Conservation (phyloP, 2,113 vertebrate species). For the Pedetes capensis region DNA sequence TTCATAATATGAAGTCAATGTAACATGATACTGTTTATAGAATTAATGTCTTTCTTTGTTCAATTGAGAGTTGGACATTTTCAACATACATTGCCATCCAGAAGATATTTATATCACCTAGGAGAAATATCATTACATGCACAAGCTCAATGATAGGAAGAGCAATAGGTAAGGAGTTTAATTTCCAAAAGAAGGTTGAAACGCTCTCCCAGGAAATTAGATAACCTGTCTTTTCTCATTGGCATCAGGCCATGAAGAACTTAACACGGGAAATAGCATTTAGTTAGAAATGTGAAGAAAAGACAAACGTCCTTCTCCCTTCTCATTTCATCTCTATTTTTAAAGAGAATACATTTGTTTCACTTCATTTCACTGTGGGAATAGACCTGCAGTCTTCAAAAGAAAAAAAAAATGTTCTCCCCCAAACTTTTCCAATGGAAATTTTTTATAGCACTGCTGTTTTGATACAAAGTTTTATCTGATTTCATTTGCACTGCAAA, state of each 20-base stretch:
- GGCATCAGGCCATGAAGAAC: background rate
- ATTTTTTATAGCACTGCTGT: background rate
- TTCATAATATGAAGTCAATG: background rate
- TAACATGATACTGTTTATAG: conserved; percentile 6
- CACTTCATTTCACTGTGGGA: conserved; percentile 6
- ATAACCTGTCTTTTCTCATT: background rate
- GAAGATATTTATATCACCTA: background rate
- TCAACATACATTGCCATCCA: background rate
- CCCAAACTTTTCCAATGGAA: background rate
- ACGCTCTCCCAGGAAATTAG: background rate
- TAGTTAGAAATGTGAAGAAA: conserved; percentile 6
- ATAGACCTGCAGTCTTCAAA: background rate
- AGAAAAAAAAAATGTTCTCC: background rate
- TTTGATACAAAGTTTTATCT: background rate
- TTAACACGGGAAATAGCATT: background rate
- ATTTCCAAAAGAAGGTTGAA: conserved; percentile 1
- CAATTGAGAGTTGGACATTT: background rate
- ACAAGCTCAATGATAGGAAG: conserved; percentile 7
- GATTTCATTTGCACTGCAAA: background rate
- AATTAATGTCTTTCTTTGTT: background rate
- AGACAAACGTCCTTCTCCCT: background rate
- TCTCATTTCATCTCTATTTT: conserved; percentile 44
- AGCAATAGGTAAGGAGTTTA: conserved; percentile 6
- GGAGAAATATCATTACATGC: background rate
- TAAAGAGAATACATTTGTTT: conserved; percentile 20